phyloP scores from a whole-genome alignment of 2,888 invertebrate genomes.

The Norana najaformis region DNA sequence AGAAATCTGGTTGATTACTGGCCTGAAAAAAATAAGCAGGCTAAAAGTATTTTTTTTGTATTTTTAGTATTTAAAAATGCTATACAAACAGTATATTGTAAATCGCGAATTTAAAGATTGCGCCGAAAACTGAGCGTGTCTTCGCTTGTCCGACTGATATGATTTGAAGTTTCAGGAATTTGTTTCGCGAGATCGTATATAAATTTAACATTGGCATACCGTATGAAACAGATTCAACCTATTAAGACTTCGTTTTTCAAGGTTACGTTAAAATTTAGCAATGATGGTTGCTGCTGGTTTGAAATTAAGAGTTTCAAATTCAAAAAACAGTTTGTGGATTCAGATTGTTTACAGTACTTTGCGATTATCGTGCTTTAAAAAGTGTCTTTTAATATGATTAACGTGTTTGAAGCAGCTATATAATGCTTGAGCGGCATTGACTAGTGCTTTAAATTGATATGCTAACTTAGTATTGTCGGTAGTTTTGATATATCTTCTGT shows the following conservation, averaged over 20 bases:
- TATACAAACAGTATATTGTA: neutral
- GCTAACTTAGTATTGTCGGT: too few species aligned
- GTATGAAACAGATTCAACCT: neutral
- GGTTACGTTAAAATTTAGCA: neutral
- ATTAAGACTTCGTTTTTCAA: neutral
- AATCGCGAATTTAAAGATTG: constrained; percentile 5
- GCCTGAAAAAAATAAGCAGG: neutral
- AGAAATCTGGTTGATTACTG: neutral
- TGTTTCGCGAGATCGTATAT: neutral
- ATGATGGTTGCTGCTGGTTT: neutral
- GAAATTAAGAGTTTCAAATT: neutral
- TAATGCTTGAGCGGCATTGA: neutral
- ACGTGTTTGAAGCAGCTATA: too few species aligned
- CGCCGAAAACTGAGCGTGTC: neutral
- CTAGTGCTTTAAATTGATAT: too few species aligned
- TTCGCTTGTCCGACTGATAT: neutral
- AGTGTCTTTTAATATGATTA: neutral
- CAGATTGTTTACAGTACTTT: neutral
- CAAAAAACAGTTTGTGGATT: neutral
- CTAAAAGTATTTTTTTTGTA: neutral
- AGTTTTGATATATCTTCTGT: too few species aligned
- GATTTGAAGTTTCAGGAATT: neutral
- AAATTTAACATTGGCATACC: neutral
- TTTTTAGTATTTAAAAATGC: neutral
- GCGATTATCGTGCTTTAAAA: neutral